Conservation (phyloP, 2,113 vertebrate genomes). For the Hippocampus barbouri region DNA sequence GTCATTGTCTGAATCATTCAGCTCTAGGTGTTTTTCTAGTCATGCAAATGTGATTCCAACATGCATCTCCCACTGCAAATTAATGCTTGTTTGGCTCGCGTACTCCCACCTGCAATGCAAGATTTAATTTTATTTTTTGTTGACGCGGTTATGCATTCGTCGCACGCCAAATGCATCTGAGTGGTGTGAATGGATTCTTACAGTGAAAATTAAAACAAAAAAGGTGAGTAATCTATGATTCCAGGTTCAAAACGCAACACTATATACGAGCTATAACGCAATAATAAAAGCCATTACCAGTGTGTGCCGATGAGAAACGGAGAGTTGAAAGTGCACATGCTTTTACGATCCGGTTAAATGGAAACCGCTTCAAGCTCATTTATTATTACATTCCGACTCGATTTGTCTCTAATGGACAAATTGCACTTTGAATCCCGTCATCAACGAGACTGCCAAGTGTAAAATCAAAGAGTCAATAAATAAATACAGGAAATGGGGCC, state of each 20-base stretch:
- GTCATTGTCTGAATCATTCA: background rate
- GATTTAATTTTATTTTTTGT: background rate
- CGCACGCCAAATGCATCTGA: background rate
- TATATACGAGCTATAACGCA: background rate
- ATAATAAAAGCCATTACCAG: background rate
- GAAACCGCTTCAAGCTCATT: conserved; percentile 47
- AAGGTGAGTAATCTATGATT: background rate
- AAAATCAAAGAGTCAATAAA: background rate
- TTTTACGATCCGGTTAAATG: conserved; percentile 50
- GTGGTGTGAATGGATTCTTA: background rate
- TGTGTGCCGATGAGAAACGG: conserved; percentile 16
- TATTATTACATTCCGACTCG: conserved; percentile 14
- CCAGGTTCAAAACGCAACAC: background rate
- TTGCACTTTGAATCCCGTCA: conserved; percentile 8
- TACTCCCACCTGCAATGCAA: background rate
- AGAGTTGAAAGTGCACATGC: conserved; percentile 22
- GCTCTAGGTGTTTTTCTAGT: background rate
- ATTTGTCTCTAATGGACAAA: conserved; percentile 29
- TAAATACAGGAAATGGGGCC: background rate
- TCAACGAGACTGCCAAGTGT: conserved; percentile 27
- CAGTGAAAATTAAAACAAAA: background rate
- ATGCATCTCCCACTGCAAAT: conserved; percentile 6
- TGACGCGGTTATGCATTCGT: background rate
- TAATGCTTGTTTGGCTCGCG: background rate
- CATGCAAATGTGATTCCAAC: conserved; percentile 7